Conservation (phyloP, 1,140 invertebrate species). For the Charaxes varanes region DNA sequence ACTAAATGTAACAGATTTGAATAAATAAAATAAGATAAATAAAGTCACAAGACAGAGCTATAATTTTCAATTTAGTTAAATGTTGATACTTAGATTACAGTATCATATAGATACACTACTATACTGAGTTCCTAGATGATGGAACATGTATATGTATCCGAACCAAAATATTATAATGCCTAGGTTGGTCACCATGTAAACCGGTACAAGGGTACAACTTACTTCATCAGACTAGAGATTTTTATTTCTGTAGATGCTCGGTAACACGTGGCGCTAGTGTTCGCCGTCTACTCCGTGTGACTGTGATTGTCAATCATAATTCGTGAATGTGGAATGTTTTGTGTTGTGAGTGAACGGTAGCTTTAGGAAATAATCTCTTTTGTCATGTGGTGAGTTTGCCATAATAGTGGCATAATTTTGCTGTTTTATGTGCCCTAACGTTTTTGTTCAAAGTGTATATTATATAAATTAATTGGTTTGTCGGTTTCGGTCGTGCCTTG, state of each 20-base stretch:
- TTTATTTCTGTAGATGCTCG: constrained; percentile 16
- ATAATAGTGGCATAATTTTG: not conserved
- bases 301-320: constrained; percentile 49
- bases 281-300: constrained; percentile 25
- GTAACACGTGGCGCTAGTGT: constrained; percentile 53
- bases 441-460: not conserved
- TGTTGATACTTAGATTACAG: too few species aligned
- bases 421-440: constrained; percentile 3
- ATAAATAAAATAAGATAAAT: too few species aligned
- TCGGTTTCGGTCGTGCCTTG: constrained; percentile 52
- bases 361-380: constrained; percentile 35
- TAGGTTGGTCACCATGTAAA: constrained; percentile 18
- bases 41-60: too few species aligned
- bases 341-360: constrained; percentile 61
- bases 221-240: constrained; percentile 22
- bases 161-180: not conserved
- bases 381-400: constrained; percentile 62
- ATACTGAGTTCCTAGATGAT: too few species aligned
- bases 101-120: too few species aligned
- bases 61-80: too few species aligned
- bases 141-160: constrained; percentile 2
- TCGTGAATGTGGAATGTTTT: constrained; percentile 68
- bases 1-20: too few species aligned
- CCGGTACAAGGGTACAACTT: too few species aligned
- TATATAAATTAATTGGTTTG: constrained; percentile 22